Evolutionary conservation across 1,140 invertebrate genomes (phyloP).

Genomic region (Macrocentrus cingulum): DNA sequence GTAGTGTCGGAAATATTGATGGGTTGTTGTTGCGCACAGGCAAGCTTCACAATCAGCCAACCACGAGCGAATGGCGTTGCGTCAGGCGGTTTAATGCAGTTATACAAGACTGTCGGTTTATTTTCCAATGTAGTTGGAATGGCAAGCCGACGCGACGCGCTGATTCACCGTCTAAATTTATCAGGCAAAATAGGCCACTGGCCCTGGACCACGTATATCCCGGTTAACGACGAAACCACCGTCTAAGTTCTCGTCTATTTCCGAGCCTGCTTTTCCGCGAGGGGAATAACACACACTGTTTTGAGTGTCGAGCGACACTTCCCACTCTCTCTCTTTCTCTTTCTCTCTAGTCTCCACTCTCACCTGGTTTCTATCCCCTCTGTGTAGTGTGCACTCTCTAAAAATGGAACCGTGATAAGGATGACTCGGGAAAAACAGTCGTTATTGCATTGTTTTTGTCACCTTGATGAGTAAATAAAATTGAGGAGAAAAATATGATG

Average conservation of each 20-base stretch:
- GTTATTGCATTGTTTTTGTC: too few relatives aligned
- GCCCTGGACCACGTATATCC: slow-evolving; percentile 44
- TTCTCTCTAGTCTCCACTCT: not conserved
- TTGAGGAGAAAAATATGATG: too few relatives aligned
- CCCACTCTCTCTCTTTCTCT: not conserved
- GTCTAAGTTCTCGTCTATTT: slow-evolving; percentile 54
- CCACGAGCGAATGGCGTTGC: slow-evolving; percentile 1
- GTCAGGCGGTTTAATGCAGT: not conserved
- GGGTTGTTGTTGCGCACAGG: not conserved
- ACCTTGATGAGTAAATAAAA: too few relatives aligned
- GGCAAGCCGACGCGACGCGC: not conserved
- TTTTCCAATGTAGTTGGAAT: not conserved
- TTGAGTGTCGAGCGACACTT: not conserved
- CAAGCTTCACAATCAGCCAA: slow-evolving; percentile 1
- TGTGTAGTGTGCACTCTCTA: too few relatives aligned
- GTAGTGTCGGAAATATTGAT: too few relatives aligned
- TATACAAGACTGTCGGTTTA: not conserved
- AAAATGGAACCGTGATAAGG: too few relatives aligned
- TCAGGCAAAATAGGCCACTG: slow-evolving; percentile 53
- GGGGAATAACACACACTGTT: slow-evolving; percentile 17
- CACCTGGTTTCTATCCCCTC: too few relatives aligned
- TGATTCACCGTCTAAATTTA: slow-evolving; percentile 36
- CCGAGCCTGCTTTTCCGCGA: slow-evolving; percentile 38
- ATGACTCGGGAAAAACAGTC: too few relatives aligned
- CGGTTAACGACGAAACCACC: slow-evolving; percentile 36